Conservation (phyloP, 1,140 invertebrate genomes). For the Drosophila sp. region DNA sequence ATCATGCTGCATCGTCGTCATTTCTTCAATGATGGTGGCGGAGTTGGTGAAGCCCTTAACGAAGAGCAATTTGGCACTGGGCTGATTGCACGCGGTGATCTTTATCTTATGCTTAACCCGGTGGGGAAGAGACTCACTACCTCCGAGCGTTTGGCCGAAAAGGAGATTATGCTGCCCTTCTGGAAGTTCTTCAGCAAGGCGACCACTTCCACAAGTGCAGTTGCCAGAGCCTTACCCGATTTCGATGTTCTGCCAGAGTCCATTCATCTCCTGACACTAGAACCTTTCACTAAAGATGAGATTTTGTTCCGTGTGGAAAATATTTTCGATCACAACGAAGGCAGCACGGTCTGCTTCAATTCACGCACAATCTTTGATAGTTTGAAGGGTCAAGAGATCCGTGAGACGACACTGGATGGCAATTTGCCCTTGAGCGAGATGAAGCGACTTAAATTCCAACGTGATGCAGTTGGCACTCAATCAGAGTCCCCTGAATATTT, state of each 20-base stretch:
- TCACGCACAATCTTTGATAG: slow-evolving; percentile 53
- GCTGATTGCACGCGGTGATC: slow-evolving; percentile 91
- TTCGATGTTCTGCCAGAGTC: slow-evolving; percentile 85
- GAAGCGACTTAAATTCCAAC: slow-evolving; percentile 64
- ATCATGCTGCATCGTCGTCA: slow-evolving; percentile 94
- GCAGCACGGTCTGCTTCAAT: slow-evolving; percentile 84
- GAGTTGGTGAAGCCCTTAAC: slow-evolving; percentile 95
- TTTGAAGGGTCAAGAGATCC: slow-evolving; percentile 48
- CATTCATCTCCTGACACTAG: slow-evolving; percentile 93
- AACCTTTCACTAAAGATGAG: slow-evolving; percentile 89
- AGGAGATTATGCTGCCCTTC: slow-evolving; percentile 60
- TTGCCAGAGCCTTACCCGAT: slow-evolving; percentile 19
- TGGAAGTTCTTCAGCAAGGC: slow-evolving; percentile 76
- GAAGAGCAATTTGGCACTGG: slow-evolving; percentile 91
- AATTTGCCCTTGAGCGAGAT: slow-evolving; percentile 56
- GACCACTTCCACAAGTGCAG: slow-evolving; percentile 63
- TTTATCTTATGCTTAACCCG: slow-evolving; percentile 86
- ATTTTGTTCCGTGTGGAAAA: slow-evolving; percentile 94
- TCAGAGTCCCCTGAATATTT: slow-evolving; percentile 29
- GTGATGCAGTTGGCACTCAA: slow-evolving; percentile 25
- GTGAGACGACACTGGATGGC: slow-evolving; percentile 72
- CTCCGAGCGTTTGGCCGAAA: slow-evolving; percentile 48
- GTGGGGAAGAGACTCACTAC: slow-evolving; percentile 22
- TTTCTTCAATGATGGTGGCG: slow-evolving; percentile 94
- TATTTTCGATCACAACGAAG: slow-evolving; percentile 90